Evolutionary conservation across 2,113 vertebrate genomes (phyloP), one percentile per base, ranked within the genome.

Genomic region (Motacilla alba): DNA sequence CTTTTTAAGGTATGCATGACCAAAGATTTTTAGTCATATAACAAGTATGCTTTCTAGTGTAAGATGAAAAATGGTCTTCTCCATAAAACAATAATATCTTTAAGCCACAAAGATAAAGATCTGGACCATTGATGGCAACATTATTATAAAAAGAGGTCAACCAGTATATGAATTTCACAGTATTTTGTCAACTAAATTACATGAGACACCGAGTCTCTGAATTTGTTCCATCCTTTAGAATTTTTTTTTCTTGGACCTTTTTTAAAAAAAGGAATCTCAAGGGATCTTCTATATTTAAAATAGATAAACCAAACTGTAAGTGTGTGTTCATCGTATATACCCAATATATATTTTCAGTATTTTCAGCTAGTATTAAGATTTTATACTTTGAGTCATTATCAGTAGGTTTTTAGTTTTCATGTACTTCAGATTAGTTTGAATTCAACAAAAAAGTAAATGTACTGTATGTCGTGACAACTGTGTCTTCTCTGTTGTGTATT

Each of bases 11-110:
- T 74, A n/a, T 37, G 4, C 23, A 21, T 63, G 60, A 76, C 46
- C 86, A 62, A 96, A 92, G 87, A 95, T 95, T 96, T 97, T 96
- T 89, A 95, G 90, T 96, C 81, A 91, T 60, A 80, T 87, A 62
- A 50, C 68, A 90, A 35, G 49, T 30, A 50, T 64, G 23, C 18
- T 95, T 94, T 90, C 44, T n/a, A 87, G 94, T 46, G 59, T 94
- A 82, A 94, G 68, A 80, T 23, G 13, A 83, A 90, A 92, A 87
- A 52, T 88, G 9, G 5, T 82, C 3, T 97, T 97, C 89, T 97
- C 72, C 86, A 91, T 89, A 83, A 88, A 91, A 87, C 84, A 92
- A 58, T 76, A 83, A 27, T 62, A 96, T 72, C 89, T 97, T 85
- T 49, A 76, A 83, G 11, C 4, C 8, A 23, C 10, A 73, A 33